These are phyloP conservation scores for Hippocampus zosterae DNA, from an alignment of 2,113 vertebrate genomes.

Conservation along the genomic window DNA sequence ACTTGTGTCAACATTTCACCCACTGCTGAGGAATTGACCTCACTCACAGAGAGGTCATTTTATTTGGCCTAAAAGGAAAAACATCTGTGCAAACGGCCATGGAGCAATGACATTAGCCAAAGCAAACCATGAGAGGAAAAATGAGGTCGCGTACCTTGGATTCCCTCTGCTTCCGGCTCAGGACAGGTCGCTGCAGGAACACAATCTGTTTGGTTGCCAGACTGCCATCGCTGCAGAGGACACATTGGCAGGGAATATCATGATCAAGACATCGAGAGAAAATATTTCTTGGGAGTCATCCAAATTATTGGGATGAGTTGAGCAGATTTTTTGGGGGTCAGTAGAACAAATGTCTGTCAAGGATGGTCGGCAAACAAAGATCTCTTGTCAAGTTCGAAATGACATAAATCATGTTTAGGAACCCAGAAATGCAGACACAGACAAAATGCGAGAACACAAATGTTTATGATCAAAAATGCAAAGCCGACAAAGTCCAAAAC, in stretches of 20 bases:
- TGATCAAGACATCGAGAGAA: neutral
- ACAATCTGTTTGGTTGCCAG: slow-evolving; percentile 96
- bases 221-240: slow-evolving; percentile 81
- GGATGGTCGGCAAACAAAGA: too few species aligned
- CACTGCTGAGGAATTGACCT: slow-evolving; percentile 3
- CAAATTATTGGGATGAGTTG: neutral
- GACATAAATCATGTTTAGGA: too few species aligned
- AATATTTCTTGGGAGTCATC: neutral
- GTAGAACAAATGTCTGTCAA: too few species aligned
- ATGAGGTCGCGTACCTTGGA: slow-evolving; percentile 79
- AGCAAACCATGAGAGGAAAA: slow-evolving; percentile 29
- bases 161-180: slow-evolving; percentile 89
- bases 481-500: too few species aligned
- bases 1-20: slow-evolving; percentile 26
- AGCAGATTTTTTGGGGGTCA: too few species aligned
- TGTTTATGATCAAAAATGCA: too few species aligned
- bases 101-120: slow-evolving; percentile 7
- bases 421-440: too few species aligned
- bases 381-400: too few species aligned
- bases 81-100: slow-evolving; percentile 28
- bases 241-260: neutral
- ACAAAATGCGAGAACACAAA: too few species aligned
- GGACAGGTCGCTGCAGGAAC: slow-evolving; percentile 93
- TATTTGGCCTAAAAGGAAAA: slow-evolving; percentile 41
- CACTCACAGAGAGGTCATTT: slow-evolving; percentile 11